phyloP scores from a whole-genome alignment of 1,140 invertebrate genomes.

The Alviniconcha marisindica region DNA sequence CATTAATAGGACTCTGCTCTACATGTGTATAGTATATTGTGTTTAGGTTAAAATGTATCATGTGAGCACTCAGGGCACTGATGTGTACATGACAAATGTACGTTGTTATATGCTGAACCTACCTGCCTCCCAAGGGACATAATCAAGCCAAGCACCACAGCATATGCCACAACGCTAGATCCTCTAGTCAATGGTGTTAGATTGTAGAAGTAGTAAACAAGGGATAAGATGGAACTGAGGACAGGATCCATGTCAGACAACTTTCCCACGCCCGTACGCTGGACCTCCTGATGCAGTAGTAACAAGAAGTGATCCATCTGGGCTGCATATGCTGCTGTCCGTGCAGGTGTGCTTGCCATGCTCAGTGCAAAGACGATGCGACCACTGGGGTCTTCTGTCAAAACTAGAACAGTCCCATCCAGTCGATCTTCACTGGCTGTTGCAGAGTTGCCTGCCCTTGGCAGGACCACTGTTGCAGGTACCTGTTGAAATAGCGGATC shows the following conservation, averaged over 20 bases:
- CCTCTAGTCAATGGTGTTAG: slow-evolving; percentile 69
- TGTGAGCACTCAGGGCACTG: too few species aligned
- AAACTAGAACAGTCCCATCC: slow-evolving; percentile 61
- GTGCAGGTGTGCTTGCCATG: slow-evolving; percentile 60
- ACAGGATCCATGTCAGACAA: slow-evolving; percentile 66
- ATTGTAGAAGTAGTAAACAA: slow-evolving; percentile 72
- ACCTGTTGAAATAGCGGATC: too few species aligned
- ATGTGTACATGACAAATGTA: too few species aligned
- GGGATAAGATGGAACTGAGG: slow-evolving; percentile 64
- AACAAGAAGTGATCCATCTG: slow-evolving; percentile 67
- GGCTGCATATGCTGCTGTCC: slow-evolving; percentile 62
- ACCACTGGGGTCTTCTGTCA: slow-evolving; percentile 68
- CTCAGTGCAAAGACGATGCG: slow-evolving; percentile 68
- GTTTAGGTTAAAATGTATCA: too few species aligned
- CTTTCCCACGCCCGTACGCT: slow-evolving; percentile 62
- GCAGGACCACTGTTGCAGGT: background rate
- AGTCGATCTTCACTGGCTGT: slow-evolving; percentile 40
- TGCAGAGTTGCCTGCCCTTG: background rate
- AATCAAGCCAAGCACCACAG: slow-evolving; percentile 66
- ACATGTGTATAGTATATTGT: too few species aligned
- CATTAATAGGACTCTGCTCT: too few species aligned
- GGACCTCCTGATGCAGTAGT: slow-evolving; percentile 67
- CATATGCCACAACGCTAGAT: slow-evolving; percentile 70
- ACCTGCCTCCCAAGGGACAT: slow-evolving; percentile 70
- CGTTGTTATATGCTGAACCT: too few species aligned